Evolutionary conservation across 1,140 invertebrate genomes (phyloP), one percentile per base, ranked within the genome.

Genomic region (Phthorimaea operculella): DNA sequence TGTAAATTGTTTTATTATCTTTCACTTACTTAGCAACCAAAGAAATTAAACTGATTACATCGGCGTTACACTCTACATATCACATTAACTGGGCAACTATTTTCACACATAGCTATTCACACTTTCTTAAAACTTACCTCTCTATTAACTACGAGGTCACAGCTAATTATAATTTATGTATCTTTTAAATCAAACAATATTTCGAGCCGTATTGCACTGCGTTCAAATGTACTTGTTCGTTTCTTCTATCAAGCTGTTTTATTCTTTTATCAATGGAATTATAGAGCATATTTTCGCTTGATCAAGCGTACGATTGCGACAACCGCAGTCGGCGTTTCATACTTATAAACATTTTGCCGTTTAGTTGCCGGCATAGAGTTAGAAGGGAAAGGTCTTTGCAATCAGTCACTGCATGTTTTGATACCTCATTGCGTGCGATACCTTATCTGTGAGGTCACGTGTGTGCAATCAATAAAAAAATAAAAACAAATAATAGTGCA

Each of bases 331-430:
- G 72, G 72, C 70, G 70, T 76, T 80, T 79, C 72, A 76, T 79
- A 83, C 75, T 77, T 78, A 75, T 74, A 80, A 79, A 80, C 77
- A 76, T 74, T 73, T 68, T 70, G 67, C 71, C 56, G 76, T 66
- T 82, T 83, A 82, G 80, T 83, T 72, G 65, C 62, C 62, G 72
- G 70, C 63, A 63, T 53, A 75, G 68, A 73, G 71, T 74, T 82
- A 78, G 68, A 74, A 74, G 65, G 74, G 70, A 74, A 77, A 75
- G 72, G 74, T 74, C 68, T 60, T 65, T 66, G 58, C 36, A 39
- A 39, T 39, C 36, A 39, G 36, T 39, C n/a, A 39, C 3, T 54
- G 52, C 48, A 44, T 54, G 17, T 55, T 39, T 39, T 58, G 45
- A 52, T 14, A 44, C 34, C 52, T 10, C 15, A 33, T 33, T 55